Conservation (phyloP, 2,888 invertebrate genomes). For the Apomyelois bistriatella region DNA sequence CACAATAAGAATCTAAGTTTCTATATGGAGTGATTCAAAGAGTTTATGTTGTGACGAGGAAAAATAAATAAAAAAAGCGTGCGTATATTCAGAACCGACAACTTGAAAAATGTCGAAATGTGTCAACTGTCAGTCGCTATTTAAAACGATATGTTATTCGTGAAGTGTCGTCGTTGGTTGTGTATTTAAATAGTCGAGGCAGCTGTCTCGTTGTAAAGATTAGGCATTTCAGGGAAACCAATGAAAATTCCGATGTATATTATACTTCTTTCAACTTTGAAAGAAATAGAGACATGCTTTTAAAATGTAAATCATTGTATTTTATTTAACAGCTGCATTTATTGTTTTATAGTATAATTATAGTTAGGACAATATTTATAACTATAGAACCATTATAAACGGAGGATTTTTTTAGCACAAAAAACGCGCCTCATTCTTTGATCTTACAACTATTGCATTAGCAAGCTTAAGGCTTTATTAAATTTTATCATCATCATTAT, state of each 20-base stretch:
- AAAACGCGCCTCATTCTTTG: too few species aligned
- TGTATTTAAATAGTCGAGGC: slow-evolving; percentile 67
- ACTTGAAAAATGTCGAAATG: slow-evolving; percentile 79
- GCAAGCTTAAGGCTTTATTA: too few species aligned
- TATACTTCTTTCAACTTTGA: slow-evolving; percentile 32
- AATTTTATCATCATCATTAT: too few species aligned
- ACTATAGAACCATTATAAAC: too few species aligned
- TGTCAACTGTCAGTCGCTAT: slow-evolving; percentile 79
- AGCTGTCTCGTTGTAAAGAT: slow-evolving; percentile 64
- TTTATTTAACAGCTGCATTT: slow-evolving; percentile 13
- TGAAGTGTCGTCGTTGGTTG: slow-evolving; percentile 59
- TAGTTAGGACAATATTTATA: too few species aligned
- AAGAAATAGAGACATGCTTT: slow-evolving; percentile 39
- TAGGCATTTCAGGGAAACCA: slow-evolving; percentile 53
- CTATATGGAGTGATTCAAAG: slow-evolving; percentile 31
- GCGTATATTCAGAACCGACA: slow-evolving; percentile 72
- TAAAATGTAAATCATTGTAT: slow-evolving; percentile 29
- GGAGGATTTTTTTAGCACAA: too few species aligned
- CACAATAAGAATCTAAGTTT: slow-evolving; percentile 37
- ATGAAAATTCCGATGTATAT: slow-evolving; percentile 55
- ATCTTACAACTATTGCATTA: too few species aligned
- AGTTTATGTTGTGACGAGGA: slow-evolving; percentile 35
- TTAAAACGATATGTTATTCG: slow-evolving; percentile 78
- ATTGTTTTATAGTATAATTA: not conserved
- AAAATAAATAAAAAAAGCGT: slow-evolving; percentile 64